Evolutionary conservation across 2,888 invertebrate genomes (phyloP).

Genomic region (Orthosia cruda): DNA sequence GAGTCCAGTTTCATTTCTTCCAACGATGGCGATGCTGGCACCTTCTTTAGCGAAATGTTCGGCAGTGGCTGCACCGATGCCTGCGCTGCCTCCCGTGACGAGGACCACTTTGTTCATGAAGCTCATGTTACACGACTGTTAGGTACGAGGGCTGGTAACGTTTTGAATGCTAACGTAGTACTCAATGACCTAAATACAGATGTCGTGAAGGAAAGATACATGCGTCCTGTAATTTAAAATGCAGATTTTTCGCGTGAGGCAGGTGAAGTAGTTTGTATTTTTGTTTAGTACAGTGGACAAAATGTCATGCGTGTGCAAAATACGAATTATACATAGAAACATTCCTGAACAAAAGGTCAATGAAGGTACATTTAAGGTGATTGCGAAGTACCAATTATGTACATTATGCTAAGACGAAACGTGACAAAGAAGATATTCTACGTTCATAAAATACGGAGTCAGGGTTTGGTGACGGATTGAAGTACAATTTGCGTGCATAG

Average conservation of each 20-base stretch:
- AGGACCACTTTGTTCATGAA: constrained; percentile 74
- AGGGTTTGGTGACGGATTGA: too few species aligned
- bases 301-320: background rate
- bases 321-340: background rate
- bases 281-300: background rate
- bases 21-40: constrained; percentile 71
- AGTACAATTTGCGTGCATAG: too few species aligned
- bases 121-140: constrained; percentile 61
- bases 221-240: constrained; percentile 14
- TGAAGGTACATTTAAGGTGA: background rate
- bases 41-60: constrained; percentile 70
- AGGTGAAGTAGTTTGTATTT: background rate
- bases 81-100: constrained; percentile 74
- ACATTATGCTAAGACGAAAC: too few species aligned
- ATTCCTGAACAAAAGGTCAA: too few species aligned
- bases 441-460: too few species aligned
- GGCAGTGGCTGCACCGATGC: constrained; percentile 73
- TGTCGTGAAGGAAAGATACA: background rate
- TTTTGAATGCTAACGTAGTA: constrained; percentile 1
- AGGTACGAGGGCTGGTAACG: background rate
- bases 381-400: background rate
- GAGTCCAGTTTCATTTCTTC: constrained; percentile 70
- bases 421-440: too few species aligned
- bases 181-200: constrained; percentile 12
- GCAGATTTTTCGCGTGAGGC: background rate